Percentiles rank a stretch among this genome's conserved stretches.
Conservation (phyloP, 2,113 vertebrate genomes). For the Ptilorrhoa leucosticta region DNA sequence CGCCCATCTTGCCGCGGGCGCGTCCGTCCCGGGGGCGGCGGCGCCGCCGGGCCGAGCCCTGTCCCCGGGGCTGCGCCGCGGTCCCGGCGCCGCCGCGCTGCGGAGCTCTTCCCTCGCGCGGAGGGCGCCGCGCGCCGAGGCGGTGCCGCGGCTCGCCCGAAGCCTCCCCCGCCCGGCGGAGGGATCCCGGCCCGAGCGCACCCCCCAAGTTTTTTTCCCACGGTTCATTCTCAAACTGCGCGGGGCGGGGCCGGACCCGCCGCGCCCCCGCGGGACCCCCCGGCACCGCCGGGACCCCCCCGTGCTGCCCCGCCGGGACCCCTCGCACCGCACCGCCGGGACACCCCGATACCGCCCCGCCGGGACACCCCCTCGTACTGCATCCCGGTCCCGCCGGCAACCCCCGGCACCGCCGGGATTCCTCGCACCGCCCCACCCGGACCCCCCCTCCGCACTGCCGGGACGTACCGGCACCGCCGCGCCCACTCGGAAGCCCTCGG, state of each 20-base stretch:
- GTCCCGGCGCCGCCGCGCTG: slow-evolving; percentile 38
- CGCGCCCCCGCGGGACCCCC: neutral
- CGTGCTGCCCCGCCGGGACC: neutral
- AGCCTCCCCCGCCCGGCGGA: slow-evolving; percentile 78
- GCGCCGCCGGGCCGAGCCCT: neutral
- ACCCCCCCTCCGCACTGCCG: neutral
- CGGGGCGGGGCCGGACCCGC: neutral
- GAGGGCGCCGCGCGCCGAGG: too few relatives aligned
- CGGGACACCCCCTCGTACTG: neutral
- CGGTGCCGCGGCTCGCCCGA: slow-evolving; percentile 43
- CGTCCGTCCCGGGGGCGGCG: neutral
- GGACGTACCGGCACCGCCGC: neutral
- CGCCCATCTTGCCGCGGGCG: slow-evolving; percentile 74
- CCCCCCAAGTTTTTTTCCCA: slow-evolving; percentile 73
- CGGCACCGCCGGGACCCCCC: neutral
- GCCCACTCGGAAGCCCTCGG: neutral
- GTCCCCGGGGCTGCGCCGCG: neutral
- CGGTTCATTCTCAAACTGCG: slow-evolving; percentile 61
- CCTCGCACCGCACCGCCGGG: neutral
- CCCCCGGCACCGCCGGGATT: too few relatives aligned
- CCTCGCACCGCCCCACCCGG: neutral
- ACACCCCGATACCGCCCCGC: neutral
- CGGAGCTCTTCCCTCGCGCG: slow-evolving; percentile 55
- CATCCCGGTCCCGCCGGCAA: neutral
- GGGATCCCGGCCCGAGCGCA: slow-evolving; percentile 74